Conservation (phyloP, 2,113 vertebrate genomes). For the Nettapus auritus region DNA sequence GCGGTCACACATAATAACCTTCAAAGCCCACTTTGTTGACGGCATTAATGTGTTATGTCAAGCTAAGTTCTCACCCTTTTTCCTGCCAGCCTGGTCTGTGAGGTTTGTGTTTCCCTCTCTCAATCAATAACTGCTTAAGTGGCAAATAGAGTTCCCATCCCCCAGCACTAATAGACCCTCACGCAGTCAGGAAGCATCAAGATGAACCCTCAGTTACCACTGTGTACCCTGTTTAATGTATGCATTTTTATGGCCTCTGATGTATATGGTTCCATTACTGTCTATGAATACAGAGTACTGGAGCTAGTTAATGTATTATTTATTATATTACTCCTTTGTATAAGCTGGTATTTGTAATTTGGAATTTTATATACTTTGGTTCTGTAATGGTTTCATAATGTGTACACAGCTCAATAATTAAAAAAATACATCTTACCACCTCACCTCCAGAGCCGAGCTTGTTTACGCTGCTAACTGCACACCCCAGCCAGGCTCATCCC, state of each 20-base stretch:
- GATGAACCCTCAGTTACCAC: conserved; percentile 16
- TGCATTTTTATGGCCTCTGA: conserved; percentile 59
- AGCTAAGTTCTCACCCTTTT: conserved; percentile 63
- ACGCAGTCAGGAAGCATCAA: conserved; percentile 37
- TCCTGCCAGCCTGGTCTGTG: conserved; percentile 21
- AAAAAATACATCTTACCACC: conserved; percentile 62
- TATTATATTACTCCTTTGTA: conserved; percentile 76
- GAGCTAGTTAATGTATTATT: conserved; percentile 78
- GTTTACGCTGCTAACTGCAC: conserved; percentile 3
- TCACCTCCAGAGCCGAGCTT: conserved; percentile 46
- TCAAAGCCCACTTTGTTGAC: conserved; percentile 42
- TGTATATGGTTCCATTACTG: conserved; percentile 56
- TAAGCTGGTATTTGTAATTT: conserved; percentile 69
- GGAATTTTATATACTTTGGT: conserved; percentile 64
- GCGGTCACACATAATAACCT: neutral
- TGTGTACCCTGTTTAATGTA: conserved; percentile 29
- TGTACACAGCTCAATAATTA: conserved; percentile 75
- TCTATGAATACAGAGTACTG: conserved; percentile 20
- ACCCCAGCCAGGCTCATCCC: fast-evolving
- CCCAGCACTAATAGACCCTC: conserved; percentile 26
- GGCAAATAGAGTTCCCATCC: neutral
- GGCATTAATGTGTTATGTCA: conserved; percentile 32
- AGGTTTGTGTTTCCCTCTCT: conserved; percentile 60
- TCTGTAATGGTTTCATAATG: conserved; percentile 74
- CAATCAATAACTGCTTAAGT: conserved; percentile 68